A percentile compares a stretch with the other conserved stretches of the same genome.
Evolutionary conservation across 2,113 vertebrate genomes (phyloP).

Genomic region (cat (Felis catus)): DNA sequence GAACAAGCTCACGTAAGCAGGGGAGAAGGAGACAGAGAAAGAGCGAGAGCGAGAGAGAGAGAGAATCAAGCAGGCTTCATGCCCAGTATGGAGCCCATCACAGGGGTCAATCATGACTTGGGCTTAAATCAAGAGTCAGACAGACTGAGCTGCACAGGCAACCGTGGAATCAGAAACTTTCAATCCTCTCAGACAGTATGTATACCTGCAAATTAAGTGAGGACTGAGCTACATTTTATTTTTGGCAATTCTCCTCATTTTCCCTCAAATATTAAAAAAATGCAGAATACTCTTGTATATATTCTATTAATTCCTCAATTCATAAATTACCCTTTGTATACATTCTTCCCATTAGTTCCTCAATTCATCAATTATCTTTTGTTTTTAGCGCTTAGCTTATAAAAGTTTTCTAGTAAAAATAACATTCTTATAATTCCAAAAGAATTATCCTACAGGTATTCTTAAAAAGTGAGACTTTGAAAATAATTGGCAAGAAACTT

Average conservation of each 20-base stretch:
- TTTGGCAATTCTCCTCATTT: background rate
- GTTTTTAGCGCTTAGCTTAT: background rate
- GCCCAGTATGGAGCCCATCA: too few species aligned
- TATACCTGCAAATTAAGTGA: background rate
- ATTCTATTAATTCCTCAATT: background rate
- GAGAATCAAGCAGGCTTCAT: too few species aligned
- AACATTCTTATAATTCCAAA: background rate
- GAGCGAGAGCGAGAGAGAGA: too few species aligned
- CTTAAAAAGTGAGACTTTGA: background rate
- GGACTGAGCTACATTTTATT: background rate
- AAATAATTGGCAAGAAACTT: slow-evolving; percentile 34
- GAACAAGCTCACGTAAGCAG: too few species aligned
- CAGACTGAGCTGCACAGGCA: too few species aligned
- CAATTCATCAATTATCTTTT: background rate
- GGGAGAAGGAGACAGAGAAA: too few species aligned
- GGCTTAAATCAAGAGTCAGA: too few species aligned
- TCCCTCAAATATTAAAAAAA: background rate
- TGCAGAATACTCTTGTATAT: background rate
- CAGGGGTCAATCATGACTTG: too few species aligned
- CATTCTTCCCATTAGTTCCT: background rate
- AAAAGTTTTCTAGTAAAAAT: background rate
- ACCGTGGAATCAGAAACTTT: background rate
- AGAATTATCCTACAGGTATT: background rate
- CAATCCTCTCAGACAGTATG: background rate
- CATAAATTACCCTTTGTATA: background rate